Evolutionary conservation across 2,888 invertebrate species (phyloP).

Genomic region (Drosophila paracracens): DNA sequence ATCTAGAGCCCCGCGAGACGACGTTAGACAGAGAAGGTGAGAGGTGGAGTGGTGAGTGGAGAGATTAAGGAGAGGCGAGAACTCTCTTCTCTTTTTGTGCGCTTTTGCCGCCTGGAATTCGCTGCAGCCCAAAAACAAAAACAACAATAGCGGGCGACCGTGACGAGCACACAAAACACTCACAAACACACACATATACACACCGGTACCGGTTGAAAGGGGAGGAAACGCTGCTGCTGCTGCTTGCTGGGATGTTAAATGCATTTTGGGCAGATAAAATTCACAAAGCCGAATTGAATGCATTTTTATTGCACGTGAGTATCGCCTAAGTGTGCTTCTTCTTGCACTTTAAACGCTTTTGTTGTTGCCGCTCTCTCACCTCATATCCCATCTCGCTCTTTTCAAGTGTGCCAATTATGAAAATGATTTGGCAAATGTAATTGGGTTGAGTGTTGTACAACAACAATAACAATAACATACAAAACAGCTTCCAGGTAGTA

Average conservation of each 20-base stretch:
- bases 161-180: constrained; percentile 21
- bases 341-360: constrained; percentile 24
- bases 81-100: constrained; percentile 66
- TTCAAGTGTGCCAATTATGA: constrained; percentile 75
- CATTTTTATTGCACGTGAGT: constrained; percentile 74
- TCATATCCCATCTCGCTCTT: background rate
- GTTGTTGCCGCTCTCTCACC: constrained; percentile 19
- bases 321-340: constrained; percentile 66
- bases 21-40: constrained; percentile 21
- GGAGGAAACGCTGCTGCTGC: constrained; percentile 67
- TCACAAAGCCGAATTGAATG: constrained; percentile 40
- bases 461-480: constrained; percentile 18
- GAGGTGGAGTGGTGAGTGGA: constrained; percentile 16
- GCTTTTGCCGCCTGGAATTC: constrained; percentile 80
- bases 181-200: background rate
- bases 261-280: constrained; percentile 54
- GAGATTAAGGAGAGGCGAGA: constrained; percentile 23
- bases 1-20: constrained; percentile 44
- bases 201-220: constrained; percentile 43
- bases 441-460: constrained; percentile 38
- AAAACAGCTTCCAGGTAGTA: constrained; percentile 45
- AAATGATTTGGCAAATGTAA: constrained; percentile 49
- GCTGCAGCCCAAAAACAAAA: constrained; percentile 55
- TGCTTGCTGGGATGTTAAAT: constrained; percentile 42
- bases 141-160: constrained; percentile 43